These are phyloP conservation scores for Odontothrips loti DNA, from an alignment of 2,888 invertebrate species.

Conservation along the genomic window DNA sequence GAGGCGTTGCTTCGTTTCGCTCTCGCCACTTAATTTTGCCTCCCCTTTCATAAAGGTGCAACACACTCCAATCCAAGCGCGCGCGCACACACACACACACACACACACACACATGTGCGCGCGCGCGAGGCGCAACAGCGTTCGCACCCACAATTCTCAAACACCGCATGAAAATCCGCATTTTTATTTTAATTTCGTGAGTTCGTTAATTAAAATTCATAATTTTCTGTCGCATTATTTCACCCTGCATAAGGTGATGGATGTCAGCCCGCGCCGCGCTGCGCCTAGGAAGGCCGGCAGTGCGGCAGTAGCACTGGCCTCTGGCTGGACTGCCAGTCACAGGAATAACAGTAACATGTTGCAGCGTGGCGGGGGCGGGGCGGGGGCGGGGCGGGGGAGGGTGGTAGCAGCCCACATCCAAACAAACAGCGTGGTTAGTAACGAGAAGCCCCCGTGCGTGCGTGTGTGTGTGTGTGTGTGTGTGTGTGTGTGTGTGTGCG, in stretches of 20 bases:
- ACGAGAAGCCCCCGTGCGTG: not conserved
- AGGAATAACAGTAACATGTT: conserved; percentile 26
- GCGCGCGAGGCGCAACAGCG: too few species aligned
- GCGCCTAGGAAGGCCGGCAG: not conserved
- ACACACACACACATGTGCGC: too few species aligned
- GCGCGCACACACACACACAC: too few species aligned
- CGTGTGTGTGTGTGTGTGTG: not conserved
- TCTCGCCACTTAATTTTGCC: not conserved
- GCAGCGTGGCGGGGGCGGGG: conserved; percentile 4
- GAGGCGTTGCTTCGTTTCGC: not conserved
- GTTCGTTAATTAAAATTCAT: too few species aligned
- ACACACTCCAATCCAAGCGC: too few species aligned
- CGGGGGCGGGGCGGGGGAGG: not conserved
- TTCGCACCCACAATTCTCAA: not conserved
- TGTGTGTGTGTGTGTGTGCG: not conserved
- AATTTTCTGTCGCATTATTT: too few species aligned
- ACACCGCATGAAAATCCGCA: not conserved
- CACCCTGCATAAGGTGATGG: too few species aligned
- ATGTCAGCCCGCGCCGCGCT: too few species aligned
- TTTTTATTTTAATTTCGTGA: too few species aligned
- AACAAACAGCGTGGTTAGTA: conserved; percentile 15
- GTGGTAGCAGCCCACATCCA: conserved; percentile 1
- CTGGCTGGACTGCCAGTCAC: conserved; percentile 16
- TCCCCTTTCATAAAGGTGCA: not conserved
- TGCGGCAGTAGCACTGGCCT: not conserved